Evolutionary conservation across 2,888 invertebrate genomes (phyloP).

Genomic region (Phyto melanocephala): DNA sequence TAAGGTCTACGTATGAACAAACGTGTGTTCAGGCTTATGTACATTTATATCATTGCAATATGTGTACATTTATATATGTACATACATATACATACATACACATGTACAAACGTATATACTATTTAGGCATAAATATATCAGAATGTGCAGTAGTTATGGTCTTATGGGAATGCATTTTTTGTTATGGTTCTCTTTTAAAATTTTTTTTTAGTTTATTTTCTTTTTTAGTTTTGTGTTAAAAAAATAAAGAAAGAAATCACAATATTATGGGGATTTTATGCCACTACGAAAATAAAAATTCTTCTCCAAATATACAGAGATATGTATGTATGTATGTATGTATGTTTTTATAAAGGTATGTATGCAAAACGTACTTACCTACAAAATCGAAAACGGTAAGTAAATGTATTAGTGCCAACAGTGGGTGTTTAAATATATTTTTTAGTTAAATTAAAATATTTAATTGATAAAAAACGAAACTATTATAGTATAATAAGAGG

Average conservation of each 20-base stretch:
- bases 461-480: too few species aligned
- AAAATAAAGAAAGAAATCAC: conserved; percentile 46
- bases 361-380: background rate
- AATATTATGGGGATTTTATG: conserved; percentile 60
- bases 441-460: too few species aligned
- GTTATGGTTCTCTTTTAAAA: conserved; percentile 36
- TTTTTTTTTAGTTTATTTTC: conserved; percentile 17
- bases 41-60: background rate
- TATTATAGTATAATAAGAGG: too few species aligned
- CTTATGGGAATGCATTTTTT: conserved; percentile 56
- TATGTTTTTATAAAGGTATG: too few species aligned
- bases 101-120: background rate
- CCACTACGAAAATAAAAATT: conserved; percentile 31
- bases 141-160: conserved; percentile 39
- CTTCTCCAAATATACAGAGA: background rate
- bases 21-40: background rate
- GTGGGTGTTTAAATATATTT: conserved; percentile 11
- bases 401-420: conserved; percentile 23
- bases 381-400: background rate
- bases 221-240: conserved; percentile 48
- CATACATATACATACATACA: background rate
- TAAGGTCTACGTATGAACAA: too few species aligned
- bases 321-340: background rate
- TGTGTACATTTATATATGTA: background rate
- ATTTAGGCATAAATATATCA: background rate